Evolutionary conservation across 2,888 invertebrate genomes (phyloP), one percentile per base, ranked within the genome.

Genomic region (Macaria liturata): DNA sequence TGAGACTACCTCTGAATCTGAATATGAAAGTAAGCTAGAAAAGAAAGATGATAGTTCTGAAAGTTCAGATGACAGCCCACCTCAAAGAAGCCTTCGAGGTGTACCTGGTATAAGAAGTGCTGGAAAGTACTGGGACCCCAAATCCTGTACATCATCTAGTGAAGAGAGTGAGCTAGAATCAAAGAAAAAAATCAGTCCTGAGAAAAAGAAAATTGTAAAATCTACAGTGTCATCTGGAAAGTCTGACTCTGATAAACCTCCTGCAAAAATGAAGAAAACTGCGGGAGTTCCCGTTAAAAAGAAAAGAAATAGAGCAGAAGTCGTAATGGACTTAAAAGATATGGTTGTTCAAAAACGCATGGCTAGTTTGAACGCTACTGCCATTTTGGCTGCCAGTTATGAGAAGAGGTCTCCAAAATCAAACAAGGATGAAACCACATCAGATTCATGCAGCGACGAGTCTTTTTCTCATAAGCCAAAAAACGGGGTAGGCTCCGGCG

Each of bases 301-400:
- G 72, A 91, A 93, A 67, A 86, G 93, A n/a, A 94, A 93, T 62
- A 88, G 93, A 67, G 93, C 92, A 55, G 95, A 95, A 79, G 85
- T 94, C 44, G 93, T 94, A 32, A 96, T 96, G 95, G 97, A 97
- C 74, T 90, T 97, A 49, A 96, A 96, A 74, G 97, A 97, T 69
- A 96, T 97, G 94, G 95, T 97, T 4, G 97, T 97, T 9, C 94
- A 96, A 69, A 98, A 97, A 80, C 94, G 98, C 37, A 97, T 98
- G 97, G 98, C 98, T 30, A 97, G 97, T 78, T 88, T 98, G 37
- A 98, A 98, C 82, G 98, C 98, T 9, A 95, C 96, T 40, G 98
- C 98, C 30, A 97, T 98, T 73, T 92, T 98, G 66, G 97, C 97
- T 0, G 97, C 97, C 30, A 97, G 97, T 66, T 97, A 97, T 74